Evolutionary conservation across 2,113 vertebrate species (phyloP), one percentile per base, ranked within the genome.

Genomic region (Aptenodytes forsteri): DNA sequence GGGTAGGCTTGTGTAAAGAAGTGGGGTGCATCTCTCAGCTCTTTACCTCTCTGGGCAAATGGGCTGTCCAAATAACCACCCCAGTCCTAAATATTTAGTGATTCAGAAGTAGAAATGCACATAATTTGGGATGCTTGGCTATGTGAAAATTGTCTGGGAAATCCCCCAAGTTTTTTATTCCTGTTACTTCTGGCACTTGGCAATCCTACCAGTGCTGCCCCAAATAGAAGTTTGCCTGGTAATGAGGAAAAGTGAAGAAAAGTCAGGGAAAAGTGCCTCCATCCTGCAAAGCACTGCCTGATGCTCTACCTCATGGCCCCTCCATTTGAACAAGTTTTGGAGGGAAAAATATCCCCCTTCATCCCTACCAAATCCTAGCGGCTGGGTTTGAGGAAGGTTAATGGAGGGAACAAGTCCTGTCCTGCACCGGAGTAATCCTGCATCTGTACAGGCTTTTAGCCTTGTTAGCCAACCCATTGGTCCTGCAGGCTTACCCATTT

Each of bases 101-200:
- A 86, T 87, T 94, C 83, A 90, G 62, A 55, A 91, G 64, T 18
- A 97, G 54, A 94, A 90, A 61, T 18, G 71, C 19, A 50, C 40
- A 58, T 54, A 19, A 67, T 88, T 91, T 93, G 8, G 9, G 50
- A 77, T 83, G 38, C 15, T 25, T 90, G 71, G 30, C 29, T 87
- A 14, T 3, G 16, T 59, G 66, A 93, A 95, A 94, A 95, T 72
- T 90, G 84, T 7, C 62, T 3, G 38, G 96, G 97, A 97, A 97
- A 95, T 96, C 50, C 94, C 95, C 82, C 56, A 84, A 29, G 18
- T 1, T 66, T 91, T 96, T 76, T 66, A 86, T 64, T 93, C 44
- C 23, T 94, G 29, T 87, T 95, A 93, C 50, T 87, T 88, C 91
- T 91, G 38, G 77, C 73, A 78, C 29, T 89, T 92, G 83, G 84